Conservation (phyloP, 2,888 invertebrate genomes). For the Mesochorus sp. region DNA sequence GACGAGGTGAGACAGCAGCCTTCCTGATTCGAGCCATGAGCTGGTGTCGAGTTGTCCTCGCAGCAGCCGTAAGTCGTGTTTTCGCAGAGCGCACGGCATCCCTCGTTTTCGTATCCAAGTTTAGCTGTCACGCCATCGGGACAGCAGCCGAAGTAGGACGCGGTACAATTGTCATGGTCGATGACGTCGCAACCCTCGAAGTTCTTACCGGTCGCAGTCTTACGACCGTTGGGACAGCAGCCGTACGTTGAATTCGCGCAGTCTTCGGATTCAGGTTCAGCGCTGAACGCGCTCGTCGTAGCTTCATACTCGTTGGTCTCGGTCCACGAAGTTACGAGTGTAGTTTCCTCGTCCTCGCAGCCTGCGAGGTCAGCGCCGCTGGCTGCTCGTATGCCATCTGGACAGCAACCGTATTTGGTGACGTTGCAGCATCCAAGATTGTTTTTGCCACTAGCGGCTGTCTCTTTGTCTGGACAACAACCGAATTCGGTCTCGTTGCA, state of each 20-base stretch:
- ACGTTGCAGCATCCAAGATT: conserved; percentile 81
- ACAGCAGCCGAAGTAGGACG: conserved; percentile 88
- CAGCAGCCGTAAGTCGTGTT: conserved; percentile 93
- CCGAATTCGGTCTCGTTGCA: conserved; percentile 85
- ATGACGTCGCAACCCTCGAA: conserved; percentile 85
- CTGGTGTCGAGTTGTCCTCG: conserved; percentile 90
- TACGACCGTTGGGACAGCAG: conserved; percentile 89
- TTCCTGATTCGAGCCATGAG: conserved; percentile 91
- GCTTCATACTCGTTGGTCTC: conserved; percentile 62
- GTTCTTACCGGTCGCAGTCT: conserved; percentile 85
- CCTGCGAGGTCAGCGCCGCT: conserved; percentile 85
- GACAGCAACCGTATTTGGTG: conserved; percentile 87
- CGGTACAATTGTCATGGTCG: conserved; percentile 83
- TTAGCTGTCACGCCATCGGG: conserved; percentile 88
- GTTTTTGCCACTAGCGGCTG: conserved; percentile 78
- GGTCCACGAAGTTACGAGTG: conserved; percentile 28
- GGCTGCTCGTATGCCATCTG: conserved; percentile 87
- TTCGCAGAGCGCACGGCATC: conserved; percentile 89
- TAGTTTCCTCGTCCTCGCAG: conserved; percentile 71
- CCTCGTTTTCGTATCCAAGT: conserved; percentile 87
- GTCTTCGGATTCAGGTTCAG: conserved; percentile 72
- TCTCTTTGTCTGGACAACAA: conserved; percentile 83
- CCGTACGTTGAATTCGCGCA: conserved; percentile 86
- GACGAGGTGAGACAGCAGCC: conserved; percentile 90
- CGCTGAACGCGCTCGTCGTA: conserved; percentile 71